Evolutionary conservation across 2,113 vertebrate genomes (phyloP).

Genomic region (Rhinolophus sinicus): DNA sequence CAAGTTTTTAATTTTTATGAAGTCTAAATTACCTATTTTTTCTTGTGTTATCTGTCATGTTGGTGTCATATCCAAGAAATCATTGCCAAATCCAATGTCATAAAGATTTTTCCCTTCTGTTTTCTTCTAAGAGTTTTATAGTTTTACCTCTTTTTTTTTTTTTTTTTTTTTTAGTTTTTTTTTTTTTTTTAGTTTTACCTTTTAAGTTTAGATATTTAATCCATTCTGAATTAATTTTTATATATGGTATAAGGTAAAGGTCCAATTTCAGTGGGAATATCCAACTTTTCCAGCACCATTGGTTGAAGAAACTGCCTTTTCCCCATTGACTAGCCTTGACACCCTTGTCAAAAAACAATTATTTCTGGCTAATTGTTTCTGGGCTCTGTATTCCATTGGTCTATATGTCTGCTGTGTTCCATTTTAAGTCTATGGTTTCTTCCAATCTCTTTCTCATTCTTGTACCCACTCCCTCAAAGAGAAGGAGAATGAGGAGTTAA

Average conservation of each 20-base stretch:
- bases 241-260: not conserved
- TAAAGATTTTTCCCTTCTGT: not conserved
- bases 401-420: not conserved
- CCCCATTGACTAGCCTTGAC: not conserved
- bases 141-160: conserved; percentile 30
- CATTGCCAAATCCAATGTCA: not conserved
- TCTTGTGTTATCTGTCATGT: not conserved
- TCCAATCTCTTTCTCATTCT: not conserved
- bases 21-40: not conserved
- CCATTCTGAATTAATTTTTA: not conserved
- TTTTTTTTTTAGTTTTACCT: conserved; percentile 21
- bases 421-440: not conserved
- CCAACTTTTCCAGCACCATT: not conserved
- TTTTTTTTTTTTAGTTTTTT: no score
- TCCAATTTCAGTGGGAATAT: not conserved
- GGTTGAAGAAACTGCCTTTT: conserved; percentile 18
- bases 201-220: not conserved
- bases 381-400: not conserved
- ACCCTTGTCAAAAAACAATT: conserved; percentile 14
- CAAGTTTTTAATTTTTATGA: conserved; percentile 11
- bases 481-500: not conserved
- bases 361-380: not conserved
- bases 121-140: conserved; percentile 24
- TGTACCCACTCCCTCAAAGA: not conserved
- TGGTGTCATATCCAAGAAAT: not conserved